A percentile compares a stretch with the other conserved stretches of the same genome.
phyloP scores from a whole-genome alignment of 2,888 invertebrate genomes.

The Lasioglossum villosulum region DNA sequence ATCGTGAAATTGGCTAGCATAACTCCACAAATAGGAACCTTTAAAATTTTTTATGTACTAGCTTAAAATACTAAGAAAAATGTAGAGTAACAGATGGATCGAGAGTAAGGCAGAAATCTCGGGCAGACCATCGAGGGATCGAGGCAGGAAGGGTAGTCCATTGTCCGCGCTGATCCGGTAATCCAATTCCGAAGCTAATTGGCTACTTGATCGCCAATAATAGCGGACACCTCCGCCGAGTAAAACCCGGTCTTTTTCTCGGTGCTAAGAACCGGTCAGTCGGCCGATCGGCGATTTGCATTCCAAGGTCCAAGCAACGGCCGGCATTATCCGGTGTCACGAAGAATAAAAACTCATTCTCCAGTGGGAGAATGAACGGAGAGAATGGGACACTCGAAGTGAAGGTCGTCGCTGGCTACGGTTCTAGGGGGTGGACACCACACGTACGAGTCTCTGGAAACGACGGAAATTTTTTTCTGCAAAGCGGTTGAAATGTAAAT shows the following conservation, averaged over 20 bases:
- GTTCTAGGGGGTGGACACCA: slow-evolving; percentile 2
- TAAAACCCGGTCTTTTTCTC: slow-evolving; percentile 58
- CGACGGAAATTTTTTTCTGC: slow-evolving; percentile 63
- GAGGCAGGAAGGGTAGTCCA: not conserved
- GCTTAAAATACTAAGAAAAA: not conserved
- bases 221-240: slow-evolving; percentile 10
- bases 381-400: slow-evolving; percentile 7
- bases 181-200: slow-evolving; percentile 33
- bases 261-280: slow-evolving; percentile 56
- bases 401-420: slow-evolving; percentile 24
- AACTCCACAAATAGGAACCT: not conserved
- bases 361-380: slow-evolving; percentile 3
- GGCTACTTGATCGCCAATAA: slow-evolving; percentile 29
- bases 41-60: not conserved
- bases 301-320: slow-evolving; percentile 43
- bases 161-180: slow-evolving; percentile 29
- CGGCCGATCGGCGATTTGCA: slow-evolving; percentile 57
- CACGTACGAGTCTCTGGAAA: slow-evolving; percentile 57
- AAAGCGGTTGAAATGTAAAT: slow-evolving; percentile 80
- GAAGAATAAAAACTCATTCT: slow-evolving; percentile 68
- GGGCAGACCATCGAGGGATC: not conserved
- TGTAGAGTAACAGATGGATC: not conserved
- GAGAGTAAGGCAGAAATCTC: not conserved
- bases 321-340: slow-evolving; percentile 64
- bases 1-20: no score